Percentiles rank a stretch among this genome's conserved stretches.
These are phyloP conservation scores for Pholis gunnellus DNA, from an alignment of 2,113 vertebrate genomes.

Conservation along the genomic window DNA sequence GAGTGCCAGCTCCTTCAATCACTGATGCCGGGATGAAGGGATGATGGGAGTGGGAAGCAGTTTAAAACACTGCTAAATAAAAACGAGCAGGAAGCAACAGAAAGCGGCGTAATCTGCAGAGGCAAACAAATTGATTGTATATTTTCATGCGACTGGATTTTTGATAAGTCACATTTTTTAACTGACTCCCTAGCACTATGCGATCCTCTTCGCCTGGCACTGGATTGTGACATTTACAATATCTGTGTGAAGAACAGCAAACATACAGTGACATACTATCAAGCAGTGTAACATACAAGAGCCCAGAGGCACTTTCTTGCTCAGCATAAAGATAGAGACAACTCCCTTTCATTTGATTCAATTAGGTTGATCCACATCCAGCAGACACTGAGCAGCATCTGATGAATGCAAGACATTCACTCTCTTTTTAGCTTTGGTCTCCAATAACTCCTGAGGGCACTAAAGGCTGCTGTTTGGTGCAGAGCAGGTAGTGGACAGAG, in stretches of 20 bases:
- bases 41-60: constrained; percentile 22
- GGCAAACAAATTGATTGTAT: constrained; percentile 9
- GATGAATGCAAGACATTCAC: not conserved
- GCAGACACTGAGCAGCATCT: not conserved
- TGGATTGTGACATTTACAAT: not conserved
- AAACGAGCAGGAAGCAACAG: constrained; percentile 24
- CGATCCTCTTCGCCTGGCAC: not conserved
- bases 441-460: not conserved
- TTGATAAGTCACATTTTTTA: not conserved
- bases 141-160: not conserved
- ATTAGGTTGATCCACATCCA: not conserved
- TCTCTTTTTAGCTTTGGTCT: not conserved
- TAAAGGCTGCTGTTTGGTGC: not conserved
- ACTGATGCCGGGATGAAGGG: constrained; percentile 17
- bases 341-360: not conserved
- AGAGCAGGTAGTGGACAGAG: not conserved
- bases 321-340: not conserved
- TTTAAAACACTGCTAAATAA: constrained; percentile 23
- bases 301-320: not conserved
- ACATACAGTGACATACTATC: not conserved
- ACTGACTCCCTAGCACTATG: not conserved
- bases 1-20: constrained; percentile 38
- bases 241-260: not conserved
- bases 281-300: not conserved
- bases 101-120: not conserved